Evolutionary conservation across 1,140 invertebrate species (phyloP).

Genomic region (Drosophila pseudoananassae): DNA sequence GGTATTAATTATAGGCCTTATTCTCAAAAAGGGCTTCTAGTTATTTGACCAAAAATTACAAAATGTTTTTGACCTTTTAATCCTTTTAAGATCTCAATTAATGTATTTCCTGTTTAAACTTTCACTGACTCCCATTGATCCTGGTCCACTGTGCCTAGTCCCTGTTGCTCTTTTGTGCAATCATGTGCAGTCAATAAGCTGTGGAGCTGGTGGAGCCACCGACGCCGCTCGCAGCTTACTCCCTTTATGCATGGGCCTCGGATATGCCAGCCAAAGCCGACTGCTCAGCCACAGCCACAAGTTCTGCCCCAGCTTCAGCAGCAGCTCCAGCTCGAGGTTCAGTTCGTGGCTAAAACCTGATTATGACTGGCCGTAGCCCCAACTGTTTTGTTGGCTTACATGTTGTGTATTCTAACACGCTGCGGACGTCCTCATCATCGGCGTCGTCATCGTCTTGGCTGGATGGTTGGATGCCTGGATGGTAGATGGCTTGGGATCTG

Average conservation of each 20-base stretch:
- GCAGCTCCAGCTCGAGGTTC: constrained; percentile 7
- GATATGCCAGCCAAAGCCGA: constrained; percentile 9
- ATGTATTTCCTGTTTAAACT: not conserved
- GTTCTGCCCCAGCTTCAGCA: not conserved
- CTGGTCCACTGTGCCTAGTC: constrained; percentile 21
- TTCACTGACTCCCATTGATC: not conserved
- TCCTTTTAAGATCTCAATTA: not conserved
- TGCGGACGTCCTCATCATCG: constrained; percentile 65
- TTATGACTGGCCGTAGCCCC: constrained; percentile 69
- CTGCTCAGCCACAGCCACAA: constrained; percentile 8
- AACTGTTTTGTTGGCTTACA: constrained; percentile 66
- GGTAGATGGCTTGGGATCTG: constrained; percentile 27
- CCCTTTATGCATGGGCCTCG: constrained; percentile 56
- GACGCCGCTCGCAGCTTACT: constrained; percentile 39
- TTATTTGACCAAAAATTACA: too few relatives aligned
- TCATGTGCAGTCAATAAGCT: constrained; percentile 73
- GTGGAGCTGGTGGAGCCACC: constrained; percentile 33
- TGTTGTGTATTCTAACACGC: constrained; percentile 82
- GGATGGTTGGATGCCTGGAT: constrained; percentile 9
- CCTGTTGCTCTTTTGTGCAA: constrained; percentile 59
- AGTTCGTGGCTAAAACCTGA: constrained; percentile 71
- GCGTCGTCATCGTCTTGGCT: constrained; percentile 37
- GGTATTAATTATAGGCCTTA: too few relatives aligned
- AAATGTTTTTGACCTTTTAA: too few relatives aligned
- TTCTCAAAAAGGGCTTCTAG: too few relatives aligned